phyloP scores from a whole-genome alignment of 2,113 vertebrate species.

The Arenaria interpres region DNA sequence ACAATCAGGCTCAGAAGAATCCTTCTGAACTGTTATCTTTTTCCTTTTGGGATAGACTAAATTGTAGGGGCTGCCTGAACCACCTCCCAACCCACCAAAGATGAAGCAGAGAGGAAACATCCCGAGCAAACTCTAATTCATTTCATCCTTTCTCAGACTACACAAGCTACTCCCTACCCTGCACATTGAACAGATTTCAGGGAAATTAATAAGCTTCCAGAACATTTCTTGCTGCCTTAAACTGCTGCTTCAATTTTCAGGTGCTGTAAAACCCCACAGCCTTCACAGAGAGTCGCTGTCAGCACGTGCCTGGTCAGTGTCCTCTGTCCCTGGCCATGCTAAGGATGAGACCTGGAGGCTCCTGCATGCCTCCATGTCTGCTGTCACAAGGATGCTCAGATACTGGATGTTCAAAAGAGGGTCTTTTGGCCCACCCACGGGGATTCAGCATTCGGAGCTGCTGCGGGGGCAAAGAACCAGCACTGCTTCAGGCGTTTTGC shows the following conservation, averaged over 20 bases:
- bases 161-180: background rate
- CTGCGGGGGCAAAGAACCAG: accelerated
- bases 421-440: background rate
- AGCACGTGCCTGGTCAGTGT: background rate
- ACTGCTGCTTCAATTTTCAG: background rate
- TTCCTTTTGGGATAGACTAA: background rate
- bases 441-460: background rate
- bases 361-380: accelerated
- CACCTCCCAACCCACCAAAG: background rate
- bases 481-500: accelerated
- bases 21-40: background rate
- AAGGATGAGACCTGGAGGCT: background rate
- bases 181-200: background rate
- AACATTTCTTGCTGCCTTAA: background rate
- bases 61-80: background rate
- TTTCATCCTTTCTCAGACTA: background rate
- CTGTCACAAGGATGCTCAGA: background rate
- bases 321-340: background rate
- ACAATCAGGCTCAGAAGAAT: background rate
- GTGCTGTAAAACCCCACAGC: background rate
- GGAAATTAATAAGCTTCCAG: background rate
- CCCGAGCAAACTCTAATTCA: background rate
- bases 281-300: background rate
- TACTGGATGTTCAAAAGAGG: background rate
- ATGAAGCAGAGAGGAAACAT: background rate